Conservation (phyloP, 2,888 invertebrate genomes). For the Oscheius sp. region DNA sequence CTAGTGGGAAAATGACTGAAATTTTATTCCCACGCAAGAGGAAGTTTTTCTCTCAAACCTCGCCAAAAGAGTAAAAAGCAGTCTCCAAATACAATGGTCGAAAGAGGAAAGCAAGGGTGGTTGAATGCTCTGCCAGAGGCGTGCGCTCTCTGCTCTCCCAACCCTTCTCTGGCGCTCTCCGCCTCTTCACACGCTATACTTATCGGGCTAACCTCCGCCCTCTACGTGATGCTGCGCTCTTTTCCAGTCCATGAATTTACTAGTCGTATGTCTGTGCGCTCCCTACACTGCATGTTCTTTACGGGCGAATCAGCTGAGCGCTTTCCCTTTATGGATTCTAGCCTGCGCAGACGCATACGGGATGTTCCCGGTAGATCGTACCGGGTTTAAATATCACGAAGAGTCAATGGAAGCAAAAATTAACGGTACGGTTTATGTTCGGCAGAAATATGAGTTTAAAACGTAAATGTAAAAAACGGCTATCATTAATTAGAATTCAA, state of each 20-base stretch:
- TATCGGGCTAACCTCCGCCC: not conserved
- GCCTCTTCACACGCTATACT: not conserved
- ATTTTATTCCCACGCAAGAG: too few species aligned
- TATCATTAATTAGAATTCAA: too few species aligned
- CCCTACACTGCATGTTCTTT: slow-evolving; percentile 30
- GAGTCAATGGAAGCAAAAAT: not conserved
- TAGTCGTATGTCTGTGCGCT: slow-evolving; percentile 17
- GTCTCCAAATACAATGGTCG: slow-evolving; percentile 3
- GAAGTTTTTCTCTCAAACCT: too few species aligned
- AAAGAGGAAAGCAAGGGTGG: slow-evolving; percentile 12
- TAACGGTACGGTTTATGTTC: too few species aligned
- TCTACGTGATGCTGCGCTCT: slow-evolving; percentile 8
- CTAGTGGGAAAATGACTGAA: too few species aligned
- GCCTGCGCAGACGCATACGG: slow-evolving; percentile 18
- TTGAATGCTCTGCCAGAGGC: slow-evolving; percentile 32
- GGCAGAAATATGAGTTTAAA: too few species aligned
- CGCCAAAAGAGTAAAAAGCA: too few species aligned
- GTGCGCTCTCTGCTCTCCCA: slow-evolving; percentile 36
- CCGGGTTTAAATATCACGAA: not conserved
- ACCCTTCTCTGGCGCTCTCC: slow-evolving; percentile 27
- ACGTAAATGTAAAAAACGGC: too few species aligned
- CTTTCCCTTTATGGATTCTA: slow-evolving; percentile 32
- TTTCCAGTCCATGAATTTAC: slow-evolving; percentile 16
- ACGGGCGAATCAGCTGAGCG: slow-evolving; percentile 33
- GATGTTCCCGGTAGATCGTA: slow-evolving; percentile 16